Percentiles rank a stretch among this genome's conserved stretches.
These are phyloP conservation scores for Euphonia xanthogaster DNA, from an alignment of 2,797 vertebrate genomes.

Conservation along the genomic window DNA sequence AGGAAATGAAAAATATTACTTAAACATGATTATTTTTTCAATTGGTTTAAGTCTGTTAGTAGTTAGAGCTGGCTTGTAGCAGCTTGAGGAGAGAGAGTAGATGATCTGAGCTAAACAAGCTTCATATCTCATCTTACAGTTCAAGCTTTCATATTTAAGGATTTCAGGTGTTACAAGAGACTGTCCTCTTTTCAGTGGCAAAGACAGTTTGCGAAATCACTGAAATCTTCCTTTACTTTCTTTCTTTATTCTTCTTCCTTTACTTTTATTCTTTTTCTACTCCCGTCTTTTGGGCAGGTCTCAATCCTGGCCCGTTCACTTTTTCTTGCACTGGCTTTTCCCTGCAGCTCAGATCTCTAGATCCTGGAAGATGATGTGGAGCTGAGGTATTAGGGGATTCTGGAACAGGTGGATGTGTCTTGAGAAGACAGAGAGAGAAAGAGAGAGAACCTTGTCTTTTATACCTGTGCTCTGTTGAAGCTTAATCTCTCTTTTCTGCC, in stretches of 20 bases:
- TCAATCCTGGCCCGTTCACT: rapidly evolving
- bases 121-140: neutral
- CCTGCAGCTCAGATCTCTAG: neutral
- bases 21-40: neutral
- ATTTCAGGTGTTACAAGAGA: neutral
- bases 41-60: neutral
- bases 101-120: neutral
- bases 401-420: neutral
- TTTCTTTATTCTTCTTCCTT: neutral
- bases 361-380: neutral
- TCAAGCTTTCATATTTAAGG: neutral
- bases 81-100: neutral
- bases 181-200: neutral
- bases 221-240: neutral
- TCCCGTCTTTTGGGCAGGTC: neutral
- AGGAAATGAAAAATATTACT: neutral
- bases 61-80: neutral
- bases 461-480: neutral
- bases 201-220: neutral
- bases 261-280: neutral
- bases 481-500: neutral
- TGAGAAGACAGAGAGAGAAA: neutral
- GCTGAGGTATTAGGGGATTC: neutral
- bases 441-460: neutral
- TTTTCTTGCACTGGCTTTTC: neutral